These are phyloP conservation scores for Oreonectes daqikongensis DNA, from an alignment of 2,797 vertebrate genomes.

Conservation along the genomic window DNA sequence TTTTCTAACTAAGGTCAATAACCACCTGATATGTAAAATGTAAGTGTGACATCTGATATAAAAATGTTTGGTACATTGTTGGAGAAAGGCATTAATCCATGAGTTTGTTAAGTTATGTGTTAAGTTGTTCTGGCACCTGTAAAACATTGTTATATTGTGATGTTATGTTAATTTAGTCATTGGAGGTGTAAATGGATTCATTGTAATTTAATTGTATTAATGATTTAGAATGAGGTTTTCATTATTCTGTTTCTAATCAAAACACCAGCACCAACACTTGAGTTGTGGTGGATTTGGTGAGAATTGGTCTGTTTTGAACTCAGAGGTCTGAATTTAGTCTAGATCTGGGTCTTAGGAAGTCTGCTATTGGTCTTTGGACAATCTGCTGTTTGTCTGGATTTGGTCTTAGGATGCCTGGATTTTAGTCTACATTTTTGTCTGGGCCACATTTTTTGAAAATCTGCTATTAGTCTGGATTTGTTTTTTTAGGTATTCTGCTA, in stretches of 20 bases:
- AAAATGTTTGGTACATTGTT: not conserved
- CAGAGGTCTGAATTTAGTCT: not conserved
- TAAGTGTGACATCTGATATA: conserved; percentile 2
- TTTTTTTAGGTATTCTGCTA: not conserved
- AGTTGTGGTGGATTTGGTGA: not conserved
- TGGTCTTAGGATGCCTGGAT: not conserved
- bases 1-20: not conserved
- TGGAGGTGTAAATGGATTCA: not conserved
- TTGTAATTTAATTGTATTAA: not conserved
- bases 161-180: not conserved
- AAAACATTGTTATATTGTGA: not conserved
- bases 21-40: not conserved
- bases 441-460: too few species aligned
- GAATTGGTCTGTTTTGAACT: not conserved
- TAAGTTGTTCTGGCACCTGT: not conserved
- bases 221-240: not conserved
- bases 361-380: not conserved
- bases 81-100: not conserved
- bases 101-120: not conserved
- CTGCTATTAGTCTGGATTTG: too few species aligned
- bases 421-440: too few species aligned
- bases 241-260: not conserved
- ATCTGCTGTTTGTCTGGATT: not conserved
- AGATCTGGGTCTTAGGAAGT: not conserved
- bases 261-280: not conserved